Evolutionary conservation across 1,140 invertebrate species (phyloP).

Genomic region (Solenopsis invicta): DNA sequence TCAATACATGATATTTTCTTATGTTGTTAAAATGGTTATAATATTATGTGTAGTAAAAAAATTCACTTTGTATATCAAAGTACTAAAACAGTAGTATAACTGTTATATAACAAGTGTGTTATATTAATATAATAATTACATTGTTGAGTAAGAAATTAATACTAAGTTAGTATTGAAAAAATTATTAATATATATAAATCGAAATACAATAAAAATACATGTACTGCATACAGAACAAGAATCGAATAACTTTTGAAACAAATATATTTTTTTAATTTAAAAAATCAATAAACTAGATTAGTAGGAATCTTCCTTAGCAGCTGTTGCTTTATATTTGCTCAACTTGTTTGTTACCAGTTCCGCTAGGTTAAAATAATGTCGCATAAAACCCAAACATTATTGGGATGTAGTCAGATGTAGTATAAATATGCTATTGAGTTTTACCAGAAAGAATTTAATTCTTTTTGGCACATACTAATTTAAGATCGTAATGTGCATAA

Average conservation of each 20-base stretch:
- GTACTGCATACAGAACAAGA: not conserved
- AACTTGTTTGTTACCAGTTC: not conserved
- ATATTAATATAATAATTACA: too few relatives aligned
- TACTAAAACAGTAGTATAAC: too few relatives aligned
- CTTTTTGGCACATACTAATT: not conserved
- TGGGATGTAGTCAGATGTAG: not conserved
- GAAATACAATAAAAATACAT: not conserved
- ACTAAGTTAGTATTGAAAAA: not conserved
- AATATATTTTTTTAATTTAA: not conserved
- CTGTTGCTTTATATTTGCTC: not conserved
- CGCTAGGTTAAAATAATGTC: slow-evolving; percentile 10
- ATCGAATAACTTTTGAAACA: not conserved
- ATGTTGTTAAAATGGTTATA: not conserved
- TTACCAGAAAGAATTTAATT: not conserved
- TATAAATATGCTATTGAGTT: not conserved
- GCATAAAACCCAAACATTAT: not conserved
- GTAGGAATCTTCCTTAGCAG: slow-evolving; percentile 15
- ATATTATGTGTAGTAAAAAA: not conserved
- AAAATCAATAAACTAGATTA: not conserved
- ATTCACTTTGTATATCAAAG: not conserved
- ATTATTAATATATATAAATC: not conserved
- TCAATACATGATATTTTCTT: not conserved
- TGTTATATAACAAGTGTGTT: too few relatives aligned
- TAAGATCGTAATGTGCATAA: slow-evolving; percentile 10
- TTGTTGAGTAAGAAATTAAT: too few relatives aligned